Base-by-base conservation (phyloP, 2,888 invertebrate genomes). In the Allygus modestus region DNA sequence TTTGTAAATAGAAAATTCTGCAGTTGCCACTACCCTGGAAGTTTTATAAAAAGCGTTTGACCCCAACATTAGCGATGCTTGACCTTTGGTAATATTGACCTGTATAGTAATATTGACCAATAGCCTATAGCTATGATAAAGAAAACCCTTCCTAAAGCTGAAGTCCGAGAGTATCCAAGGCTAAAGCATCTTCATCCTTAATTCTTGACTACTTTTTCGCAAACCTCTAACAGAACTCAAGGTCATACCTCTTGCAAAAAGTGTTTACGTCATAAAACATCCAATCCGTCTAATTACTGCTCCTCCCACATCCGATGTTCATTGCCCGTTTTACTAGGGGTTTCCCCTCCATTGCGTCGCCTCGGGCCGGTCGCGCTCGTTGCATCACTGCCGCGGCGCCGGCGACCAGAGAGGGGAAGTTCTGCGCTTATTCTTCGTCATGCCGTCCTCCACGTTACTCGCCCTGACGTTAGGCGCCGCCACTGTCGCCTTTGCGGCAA, bases 401-500 rank as follows among this genome's bases (percentile, higher is more conserved):
- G 23, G 69, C 23, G 9, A 12, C 23, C 9, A 31, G 28, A 15
- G 31, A 71, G 41, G 71, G 71, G n/a, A 5, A 20, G 41, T 41
- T 41, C 20, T 41, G 5, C 1, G 20, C 15, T 71, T 31, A 71
- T 26, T 77, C 77, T 7, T 28, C 46, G 28, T 4, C 77, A 77
- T 77, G 77, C 9, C 26, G 28, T 28, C 46, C 12, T 2, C 26
- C 26, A 20, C n/a, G 46, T 11, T 77, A 20, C 26, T 51, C 23
- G 43, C 43, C 5, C 77, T 46, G 28, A n/a, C 46, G 23, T 4
- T 46, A 28, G 46, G 28, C 17, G 46, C 20, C 73, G 73, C 46
- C 46, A 46, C 77, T 12, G 77, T 43, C 77, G 77, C 46, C 28
- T 1, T 23, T 28, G 77, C 77, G 5, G 77, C 77, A 26, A 77